Evolutionary conservation across 2,888 invertebrate species (phyloP).

Genomic region (Mimachlamys varia): DNA sequence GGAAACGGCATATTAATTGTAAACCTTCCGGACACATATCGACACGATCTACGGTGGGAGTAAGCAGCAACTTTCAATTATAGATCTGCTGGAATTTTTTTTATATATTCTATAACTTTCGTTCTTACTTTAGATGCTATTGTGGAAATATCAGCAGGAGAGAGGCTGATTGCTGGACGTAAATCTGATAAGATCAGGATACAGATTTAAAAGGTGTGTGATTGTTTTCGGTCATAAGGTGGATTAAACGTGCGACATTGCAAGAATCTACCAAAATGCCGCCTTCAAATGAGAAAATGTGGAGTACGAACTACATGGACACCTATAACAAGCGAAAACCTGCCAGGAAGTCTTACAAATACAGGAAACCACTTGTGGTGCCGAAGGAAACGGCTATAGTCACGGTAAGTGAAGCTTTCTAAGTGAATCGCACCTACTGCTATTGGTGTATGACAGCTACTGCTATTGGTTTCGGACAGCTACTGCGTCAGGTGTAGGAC

Average conservation of each 20-base stretch:
- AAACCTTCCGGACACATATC: neutral
- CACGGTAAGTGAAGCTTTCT: neutral
- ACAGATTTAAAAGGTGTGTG: too few species aligned
- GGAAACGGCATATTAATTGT: neutral
- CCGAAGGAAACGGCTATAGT: neutral
- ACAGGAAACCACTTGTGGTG: constrained; percentile 33
- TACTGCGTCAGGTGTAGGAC: too few species aligned
- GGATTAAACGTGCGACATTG: neutral
- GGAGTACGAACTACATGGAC: constrained; percentile 53
- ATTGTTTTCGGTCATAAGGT: neutral
- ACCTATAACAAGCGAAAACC: constrained; percentile 43
- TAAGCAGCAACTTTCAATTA: neutral
- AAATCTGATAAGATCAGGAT: too few species aligned
- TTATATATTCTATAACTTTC: neutral
- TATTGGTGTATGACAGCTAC: too few species aligned
- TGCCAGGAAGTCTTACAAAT: constrained; percentile 38
- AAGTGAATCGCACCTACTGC: too few species aligned
- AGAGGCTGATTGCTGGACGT: too few species aligned
- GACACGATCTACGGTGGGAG: neutral
- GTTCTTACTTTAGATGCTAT: too few species aligned
- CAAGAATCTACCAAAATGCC: constrained; percentile 36
- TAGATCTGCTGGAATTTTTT: neutral
- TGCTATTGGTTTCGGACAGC: too few species aligned
- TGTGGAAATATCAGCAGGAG: too few species aligned
- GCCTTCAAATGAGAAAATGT: constrained; percentile 47